Base-by-base conservation (phyloP, 2,113 vertebrate genomes). In the Lophius piscatorius region DNA sequence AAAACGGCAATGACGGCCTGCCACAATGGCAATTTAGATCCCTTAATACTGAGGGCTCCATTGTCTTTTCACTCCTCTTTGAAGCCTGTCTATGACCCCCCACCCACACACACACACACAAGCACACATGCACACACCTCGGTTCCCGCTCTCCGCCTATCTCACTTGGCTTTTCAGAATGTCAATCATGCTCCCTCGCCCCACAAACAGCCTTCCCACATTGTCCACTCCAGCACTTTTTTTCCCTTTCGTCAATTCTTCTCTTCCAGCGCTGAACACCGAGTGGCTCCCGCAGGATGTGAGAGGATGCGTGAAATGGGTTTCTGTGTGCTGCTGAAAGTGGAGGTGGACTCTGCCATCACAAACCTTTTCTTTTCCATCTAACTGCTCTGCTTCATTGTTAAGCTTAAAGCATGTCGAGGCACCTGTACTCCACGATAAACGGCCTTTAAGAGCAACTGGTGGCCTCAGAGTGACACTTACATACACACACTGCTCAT, bases 81-180 rank as follows among this genome's bases (percentile, higher is more conserved):
- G 1, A 5, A 28, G 5, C 26, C 5, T 6, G 26, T 3, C 26
- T 28, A 28, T 31, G 9, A 31, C 29, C 6, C 29, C 1, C 29
- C n/a, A n/a, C n/a, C n/a, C n/a, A n/a, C n/a, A n/a, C n/a, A n/a
- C n/a, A n/a, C n/a, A n/a, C n/a, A n/a, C n/a, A n/a, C n/a, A n/a
- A n/a, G n/a, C n/a, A n/a, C n/a, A n/a, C n/a, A n/a, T n/a, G n/a
- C n/a, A n/a, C n/a, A n/a, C n/a, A n/a, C 64, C 62, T 40, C 44
- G 10, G 45, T 80, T 56, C 62, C 52, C 54, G 36, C 67, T n/a
- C 74, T 66, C 70, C 68, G 68, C 49, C 46, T n/a, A 10, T 66
- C 72, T 66, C 34, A 10, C 61, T 71, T 67, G 33, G 38, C 63
- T 80, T 65, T 73, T 78, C 59, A 76, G 29, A 64, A 74, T 59